Conservation (phyloP, 2,113 vertebrate species). For the Pterophyllum scalare region DNA sequence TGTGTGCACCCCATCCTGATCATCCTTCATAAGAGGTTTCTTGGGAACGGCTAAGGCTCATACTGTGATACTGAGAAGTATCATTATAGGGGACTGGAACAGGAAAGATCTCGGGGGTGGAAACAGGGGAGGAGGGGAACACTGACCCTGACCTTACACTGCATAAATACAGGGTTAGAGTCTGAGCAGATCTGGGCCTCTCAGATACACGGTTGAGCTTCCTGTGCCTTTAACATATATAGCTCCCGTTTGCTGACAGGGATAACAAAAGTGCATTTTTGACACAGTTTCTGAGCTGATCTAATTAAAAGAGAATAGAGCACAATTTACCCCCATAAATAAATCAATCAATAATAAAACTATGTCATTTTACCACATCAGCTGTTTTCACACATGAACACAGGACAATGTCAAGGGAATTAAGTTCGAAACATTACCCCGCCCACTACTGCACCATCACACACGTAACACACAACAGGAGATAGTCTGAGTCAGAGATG, state of each 20-base stretch:
- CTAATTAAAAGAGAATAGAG: rapidly evolving
- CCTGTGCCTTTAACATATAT: not conserved
- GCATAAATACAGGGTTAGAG: constrained; percentile 6
- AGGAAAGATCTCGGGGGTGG: constrained; percentile 12
- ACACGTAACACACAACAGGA: not conserved
- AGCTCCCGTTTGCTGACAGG: not conserved
- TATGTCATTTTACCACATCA: no score
- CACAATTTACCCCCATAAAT: not conserved
- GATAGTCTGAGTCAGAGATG: not conserved
- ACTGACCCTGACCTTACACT: constrained; percentile 23
- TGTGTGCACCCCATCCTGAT: constrained; percentile 5
- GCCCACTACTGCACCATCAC: not conserved
- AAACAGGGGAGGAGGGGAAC: not conserved
- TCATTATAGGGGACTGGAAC: constrained; percentile 32
- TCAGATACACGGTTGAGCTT: not conserved
- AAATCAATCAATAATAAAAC: no score
- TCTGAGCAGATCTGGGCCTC: not conserved
- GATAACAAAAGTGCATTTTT: not conserved
- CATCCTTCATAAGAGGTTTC: constrained; percentile 39
- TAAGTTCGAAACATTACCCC: not conserved
- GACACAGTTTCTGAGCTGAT: not conserved
- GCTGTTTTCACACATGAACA: not conserved
- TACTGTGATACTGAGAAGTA: constrained; percentile 31
- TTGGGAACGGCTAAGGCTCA: constrained; percentile 37
- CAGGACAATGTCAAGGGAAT: not conserved